Evolutionary conservation across 2,888 invertebrate species (phyloP).

Genomic region (Catocala fraxini): DNA sequence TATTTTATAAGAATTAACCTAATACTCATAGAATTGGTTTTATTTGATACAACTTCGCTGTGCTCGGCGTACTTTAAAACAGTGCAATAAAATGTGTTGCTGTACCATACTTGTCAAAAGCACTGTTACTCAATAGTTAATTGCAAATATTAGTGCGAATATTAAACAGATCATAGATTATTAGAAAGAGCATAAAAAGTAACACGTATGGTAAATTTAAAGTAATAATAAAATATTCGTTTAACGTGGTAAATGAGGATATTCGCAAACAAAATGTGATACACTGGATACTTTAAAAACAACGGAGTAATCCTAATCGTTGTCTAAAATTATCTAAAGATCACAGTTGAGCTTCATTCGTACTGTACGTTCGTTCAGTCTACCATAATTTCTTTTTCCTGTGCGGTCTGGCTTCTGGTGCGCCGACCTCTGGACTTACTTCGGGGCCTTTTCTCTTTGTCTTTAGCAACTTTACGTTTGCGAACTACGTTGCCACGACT

Average conservation of each 20-base stretch:
- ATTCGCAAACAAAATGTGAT: slow-evolving; percentile 28
- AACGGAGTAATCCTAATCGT: slow-evolving; percentile 57
- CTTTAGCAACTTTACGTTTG: slow-evolving; percentile 74
- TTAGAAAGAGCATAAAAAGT: too few relatives aligned
- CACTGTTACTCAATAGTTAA: too few relatives aligned
- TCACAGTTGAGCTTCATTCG: slow-evolving; percentile 73
- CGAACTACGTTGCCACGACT: slow-evolving; percentile 75
- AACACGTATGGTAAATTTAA: too few relatives aligned
- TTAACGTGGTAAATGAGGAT: neutral
- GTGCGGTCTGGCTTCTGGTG: slow-evolving; percentile 77
- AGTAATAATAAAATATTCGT: neutral
- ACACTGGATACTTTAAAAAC: slow-evolving; percentile 45
- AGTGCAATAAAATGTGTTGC: too few relatives aligned
- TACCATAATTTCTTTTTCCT: slow-evolving; percentile 67
- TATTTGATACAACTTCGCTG: too few relatives aligned
- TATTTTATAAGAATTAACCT: too few relatives aligned
- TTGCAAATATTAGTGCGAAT: too few relatives aligned
- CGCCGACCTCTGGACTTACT: slow-evolving; percentile 79
- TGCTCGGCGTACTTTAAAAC: too few relatives aligned
- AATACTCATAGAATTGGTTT: too few relatives aligned
- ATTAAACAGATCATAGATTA: too few relatives aligned
- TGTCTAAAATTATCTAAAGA: slow-evolving; percentile 66
- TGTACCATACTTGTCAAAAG: too few relatives aligned
- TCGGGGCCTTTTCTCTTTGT: slow-evolving; percentile 73
- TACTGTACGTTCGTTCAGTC: slow-evolving; percentile 59